A percentile compares a stretch with the other conserved stretches of the same genome.
Evolutionary conservation across 2,113 vertebrate genomes (phyloP).

Genomic region (Pelobates fuscus): DNA sequence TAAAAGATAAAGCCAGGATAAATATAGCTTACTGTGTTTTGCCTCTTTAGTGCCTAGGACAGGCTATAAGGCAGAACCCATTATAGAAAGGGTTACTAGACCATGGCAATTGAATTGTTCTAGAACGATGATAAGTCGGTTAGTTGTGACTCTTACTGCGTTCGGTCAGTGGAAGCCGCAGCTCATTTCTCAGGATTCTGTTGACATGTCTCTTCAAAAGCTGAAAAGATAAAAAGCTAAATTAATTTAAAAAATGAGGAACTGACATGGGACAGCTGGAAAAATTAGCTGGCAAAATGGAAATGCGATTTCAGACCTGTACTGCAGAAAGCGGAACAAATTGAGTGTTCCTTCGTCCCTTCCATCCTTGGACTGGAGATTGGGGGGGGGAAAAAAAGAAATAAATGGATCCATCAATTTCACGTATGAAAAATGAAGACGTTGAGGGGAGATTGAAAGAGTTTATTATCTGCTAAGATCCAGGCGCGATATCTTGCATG

Average conservation of each 20-base stretch:
- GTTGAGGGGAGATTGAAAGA: slow-evolving; percentile 1
- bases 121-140: no score
- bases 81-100: no score
- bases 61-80: no score
- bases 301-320: neutral
- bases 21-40: no score
- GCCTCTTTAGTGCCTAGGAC: no score
- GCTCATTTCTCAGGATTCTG: neutral
- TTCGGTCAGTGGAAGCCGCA: no score
- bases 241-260: neutral
- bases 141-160: no score
- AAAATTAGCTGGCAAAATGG: neutral
- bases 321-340: neutral
- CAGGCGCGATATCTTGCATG: neutral
- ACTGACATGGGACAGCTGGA: neutral
- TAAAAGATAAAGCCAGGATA: no score
- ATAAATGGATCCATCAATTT: slow-evolving; percentile 6
- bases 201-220: neutral
- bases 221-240: neutral
- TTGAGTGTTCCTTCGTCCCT: neutral
- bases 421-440: neutral
- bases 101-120: no score
- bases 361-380: neutral
- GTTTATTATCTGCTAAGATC: slow-evolving; percentile 10
- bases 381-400: no score